These are phyloP conservation scores for Ptychochromis oligacanthus DNA, from an alignment of 2,113 vertebrate species.

Conservation along the genomic window DNA sequence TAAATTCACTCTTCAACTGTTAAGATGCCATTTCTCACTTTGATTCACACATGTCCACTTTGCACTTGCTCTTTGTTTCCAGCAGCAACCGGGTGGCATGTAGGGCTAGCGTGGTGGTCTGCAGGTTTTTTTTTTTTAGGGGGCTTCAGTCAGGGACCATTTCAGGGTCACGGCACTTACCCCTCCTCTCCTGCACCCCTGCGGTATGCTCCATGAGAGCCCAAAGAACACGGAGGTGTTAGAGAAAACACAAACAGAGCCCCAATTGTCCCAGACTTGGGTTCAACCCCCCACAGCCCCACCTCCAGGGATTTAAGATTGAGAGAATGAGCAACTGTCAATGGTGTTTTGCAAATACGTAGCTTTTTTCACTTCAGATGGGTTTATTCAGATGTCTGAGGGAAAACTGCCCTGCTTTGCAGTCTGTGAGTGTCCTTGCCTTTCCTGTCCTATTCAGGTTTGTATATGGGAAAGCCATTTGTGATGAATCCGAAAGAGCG, in stretches of 20 bases:
- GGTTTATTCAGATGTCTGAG: constrained; percentile 61
- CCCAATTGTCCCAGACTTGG: constrained; percentile 66
- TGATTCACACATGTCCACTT: constrained; percentile 20
- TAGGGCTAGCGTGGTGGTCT: constrained; percentile 70
- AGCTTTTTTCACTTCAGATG: constrained; percentile 61
- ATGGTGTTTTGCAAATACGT: constrained; percentile 74
- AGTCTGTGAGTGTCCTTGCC: constrained; percentile 59
- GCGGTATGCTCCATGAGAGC: constrained; percentile 59
- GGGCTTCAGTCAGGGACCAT: constrained; percentile 52
- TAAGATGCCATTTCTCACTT: constrained; percentile 22
- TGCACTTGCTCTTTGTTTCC: constrained; percentile 49
- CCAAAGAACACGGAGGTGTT: constrained; percentile 65
- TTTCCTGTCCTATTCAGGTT: constrained; percentile 68
- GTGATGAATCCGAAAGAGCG: constrained; percentile 50
- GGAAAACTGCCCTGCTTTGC: constrained; percentile 59
- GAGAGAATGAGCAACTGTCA: constrained; percentile 67
- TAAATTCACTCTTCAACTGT: constrained; percentile 6
- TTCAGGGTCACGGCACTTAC: constrained; percentile 67
- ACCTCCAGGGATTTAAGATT: constrained; percentile 53
- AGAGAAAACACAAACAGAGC: constrained; percentile 76
- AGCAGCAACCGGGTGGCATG: constrained; percentile 68
- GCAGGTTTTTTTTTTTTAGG: constrained; percentile 41
- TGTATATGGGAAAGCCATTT: constrained; percentile 70
- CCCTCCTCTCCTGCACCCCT: constrained; percentile 52
- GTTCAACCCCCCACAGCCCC: constrained; percentile 45